phyloP scores from a whole-genome alignment of 2,888 invertebrate species.

The Dynastes grantii region DNA sequence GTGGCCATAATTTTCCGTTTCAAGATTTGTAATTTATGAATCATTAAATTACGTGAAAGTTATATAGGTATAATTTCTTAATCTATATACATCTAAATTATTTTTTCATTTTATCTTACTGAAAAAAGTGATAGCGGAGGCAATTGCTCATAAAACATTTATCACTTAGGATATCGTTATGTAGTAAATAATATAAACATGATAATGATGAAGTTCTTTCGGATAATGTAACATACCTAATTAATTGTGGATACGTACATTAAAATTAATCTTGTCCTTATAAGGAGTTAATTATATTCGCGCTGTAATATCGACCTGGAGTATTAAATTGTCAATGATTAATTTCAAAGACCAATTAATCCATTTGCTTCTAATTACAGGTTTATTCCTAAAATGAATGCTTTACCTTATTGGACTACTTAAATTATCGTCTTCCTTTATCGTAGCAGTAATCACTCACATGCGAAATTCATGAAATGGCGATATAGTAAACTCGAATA shows the following conservation, averaged over 20 bases:
- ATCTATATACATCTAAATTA: no score
- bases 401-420: not conserved
- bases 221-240: not conserved
- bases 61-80: no score
- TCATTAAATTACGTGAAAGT: no score
- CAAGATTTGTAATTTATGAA: no score
- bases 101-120: no score
- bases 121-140: no score
- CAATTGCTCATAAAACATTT: not conserved
- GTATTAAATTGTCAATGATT: not conserved
- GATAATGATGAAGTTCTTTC: not conserved
- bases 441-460: not conserved
- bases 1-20: no score
- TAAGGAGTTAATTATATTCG: not conserved
- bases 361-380: constrained; percentile 14
- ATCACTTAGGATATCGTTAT: not conserved
- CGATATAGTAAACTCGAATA: not conserved
- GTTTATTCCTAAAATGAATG: constrained; percentile 12
- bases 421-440: constrained; percentile 2
- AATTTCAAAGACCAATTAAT: constrained; percentile 11
- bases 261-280: constrained; percentile 13
- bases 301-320: not conserved
- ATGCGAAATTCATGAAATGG: not conserved
- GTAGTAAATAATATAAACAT: not conserved
- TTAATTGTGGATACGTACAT: not conserved